Percentiles rank a stretch among this genome's conserved stretches.
phyloP scores from a whole-genome alignment of 2,888 invertebrate species.

The Pomacea canaliculata region DNA sequence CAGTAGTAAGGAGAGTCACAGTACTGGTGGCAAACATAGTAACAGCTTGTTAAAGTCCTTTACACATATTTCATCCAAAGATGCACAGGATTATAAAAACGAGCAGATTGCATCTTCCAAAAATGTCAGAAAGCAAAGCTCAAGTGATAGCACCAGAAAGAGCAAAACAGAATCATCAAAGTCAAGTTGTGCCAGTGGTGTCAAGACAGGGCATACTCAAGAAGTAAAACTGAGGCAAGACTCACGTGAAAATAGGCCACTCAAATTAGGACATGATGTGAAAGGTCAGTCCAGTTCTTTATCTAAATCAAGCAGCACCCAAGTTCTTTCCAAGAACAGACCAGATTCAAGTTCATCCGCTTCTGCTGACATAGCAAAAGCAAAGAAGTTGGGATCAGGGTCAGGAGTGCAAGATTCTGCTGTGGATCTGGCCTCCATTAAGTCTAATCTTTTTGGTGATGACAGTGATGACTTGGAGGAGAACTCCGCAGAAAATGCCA shows the following conservation, averaged over 20 bases:
- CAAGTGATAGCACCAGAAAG: too few species aligned
- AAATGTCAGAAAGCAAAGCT: too few species aligned
- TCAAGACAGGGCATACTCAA: too few species aligned
- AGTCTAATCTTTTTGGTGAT: constrained; percentile 27
- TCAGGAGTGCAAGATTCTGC: not conserved
- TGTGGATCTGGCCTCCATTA: not conserved
- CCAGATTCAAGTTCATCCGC: not conserved
- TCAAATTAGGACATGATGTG: not conserved
- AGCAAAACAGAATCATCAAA: too few species aligned
- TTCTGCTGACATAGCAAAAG: not conserved
- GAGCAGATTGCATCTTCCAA: too few species aligned
- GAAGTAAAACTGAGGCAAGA: not conserved
- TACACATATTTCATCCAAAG: too few species aligned
- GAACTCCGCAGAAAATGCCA: not conserved
- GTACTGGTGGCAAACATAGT: too few species aligned
- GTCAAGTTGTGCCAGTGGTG: too few species aligned
- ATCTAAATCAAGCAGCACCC: not conserved
- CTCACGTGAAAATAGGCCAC: not conserved
- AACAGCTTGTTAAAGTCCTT: too few species aligned
- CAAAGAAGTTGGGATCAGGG: not conserved
- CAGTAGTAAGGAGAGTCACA: too few species aligned
- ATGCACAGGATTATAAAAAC: too few species aligned
- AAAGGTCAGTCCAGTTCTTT: not conserved
- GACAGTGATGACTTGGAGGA: constrained; percentile 28
- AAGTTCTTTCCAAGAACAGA: not conserved